These are phyloP conservation scores for Diprion similis DNA, from an alignment of 1,140 invertebrate species.

Conservation along the genomic window DNA sequence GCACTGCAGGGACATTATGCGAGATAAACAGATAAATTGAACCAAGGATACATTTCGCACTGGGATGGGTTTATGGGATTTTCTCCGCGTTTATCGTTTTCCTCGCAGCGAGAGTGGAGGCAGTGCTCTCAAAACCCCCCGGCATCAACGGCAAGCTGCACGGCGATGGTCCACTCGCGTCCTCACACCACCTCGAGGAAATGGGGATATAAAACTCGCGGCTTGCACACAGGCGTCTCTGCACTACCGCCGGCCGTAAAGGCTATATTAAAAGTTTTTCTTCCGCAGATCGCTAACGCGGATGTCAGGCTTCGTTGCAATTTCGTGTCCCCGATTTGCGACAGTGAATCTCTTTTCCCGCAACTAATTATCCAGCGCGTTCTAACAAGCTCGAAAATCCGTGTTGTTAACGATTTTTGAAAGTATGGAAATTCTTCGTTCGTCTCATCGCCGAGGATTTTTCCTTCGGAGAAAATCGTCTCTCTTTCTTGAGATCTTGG, in stretches of 20 bases:
- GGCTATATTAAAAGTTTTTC: conserved; percentile 1
- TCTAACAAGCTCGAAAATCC: no score
- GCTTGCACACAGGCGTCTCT: neutral
- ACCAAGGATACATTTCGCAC: neutral
- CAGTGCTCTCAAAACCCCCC: no score
- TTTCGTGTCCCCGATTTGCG: neutral
- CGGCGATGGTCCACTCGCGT: neutral
- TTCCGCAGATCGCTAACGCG: neutral
- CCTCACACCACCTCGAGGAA: neutral
- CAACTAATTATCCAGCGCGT: no score
- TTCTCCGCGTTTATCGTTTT: conserved; percentile 1
- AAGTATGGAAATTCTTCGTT: no score
- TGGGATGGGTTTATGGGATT: neutral
- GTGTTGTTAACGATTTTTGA: no score
- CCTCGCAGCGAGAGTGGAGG: neutral
- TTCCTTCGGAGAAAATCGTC: no score
- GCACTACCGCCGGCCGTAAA: neutral
- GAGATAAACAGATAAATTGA: conserved; percentile 1
- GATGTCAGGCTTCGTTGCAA: neutral
- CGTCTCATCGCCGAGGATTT: no score
- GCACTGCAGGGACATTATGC: neutral
- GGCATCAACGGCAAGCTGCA: neutral
- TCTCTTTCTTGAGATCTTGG: neutral
- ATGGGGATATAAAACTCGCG: conserved; percentile 1
- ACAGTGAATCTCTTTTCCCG: no score